phyloP scores from a whole-genome alignment of 2,888 invertebrate genomes.

The Parascotia fuliginaria region DNA sequence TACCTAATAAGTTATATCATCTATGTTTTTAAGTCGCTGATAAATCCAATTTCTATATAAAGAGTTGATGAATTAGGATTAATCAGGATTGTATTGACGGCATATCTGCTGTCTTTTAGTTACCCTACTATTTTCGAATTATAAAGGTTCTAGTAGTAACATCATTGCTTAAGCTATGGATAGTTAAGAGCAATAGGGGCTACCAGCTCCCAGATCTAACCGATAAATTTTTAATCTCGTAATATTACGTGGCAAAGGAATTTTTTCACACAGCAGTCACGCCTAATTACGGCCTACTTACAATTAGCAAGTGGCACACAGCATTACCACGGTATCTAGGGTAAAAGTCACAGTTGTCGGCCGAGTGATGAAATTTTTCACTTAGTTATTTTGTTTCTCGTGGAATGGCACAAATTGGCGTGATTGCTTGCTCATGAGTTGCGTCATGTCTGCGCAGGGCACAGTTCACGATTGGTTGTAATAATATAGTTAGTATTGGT shows the following conservation, averaged over 20 bases:
- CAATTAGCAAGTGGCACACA: conserved; percentile 13
- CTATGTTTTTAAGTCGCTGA: no score
- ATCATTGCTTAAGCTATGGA: no score
- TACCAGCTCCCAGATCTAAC: no score
- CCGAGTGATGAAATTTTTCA: conserved; percentile 47
- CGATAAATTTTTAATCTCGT: no score
- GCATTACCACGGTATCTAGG: conserved; percentile 24
- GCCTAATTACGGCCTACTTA: conserved; percentile 18
- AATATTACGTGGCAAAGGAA: background rate
- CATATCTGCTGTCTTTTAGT: no score
- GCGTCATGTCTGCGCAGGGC: conserved; percentile 42
- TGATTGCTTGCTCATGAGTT: conserved; percentile 48
- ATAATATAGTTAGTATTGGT: conserved; percentile 3
- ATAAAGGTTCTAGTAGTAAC: no score
- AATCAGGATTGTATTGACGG: no score
- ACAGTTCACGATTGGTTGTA: conserved; percentile 41
- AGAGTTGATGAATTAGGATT: no score
- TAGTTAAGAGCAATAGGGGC: no score
- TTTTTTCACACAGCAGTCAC: conserved; percentile 19
- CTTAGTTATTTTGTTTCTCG: conserved; percentile 46
- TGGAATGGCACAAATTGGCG: conserved; percentile 41
- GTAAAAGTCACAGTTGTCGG: conserved; percentile 38
- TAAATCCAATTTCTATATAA: no score
- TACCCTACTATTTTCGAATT: no score
- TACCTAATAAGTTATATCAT: no score